Percentiles rank a stretch among this genome's conserved stretches.
Conservation (phyloP, 2,113 vertebrate species). For the Bos indicus region DNA sequence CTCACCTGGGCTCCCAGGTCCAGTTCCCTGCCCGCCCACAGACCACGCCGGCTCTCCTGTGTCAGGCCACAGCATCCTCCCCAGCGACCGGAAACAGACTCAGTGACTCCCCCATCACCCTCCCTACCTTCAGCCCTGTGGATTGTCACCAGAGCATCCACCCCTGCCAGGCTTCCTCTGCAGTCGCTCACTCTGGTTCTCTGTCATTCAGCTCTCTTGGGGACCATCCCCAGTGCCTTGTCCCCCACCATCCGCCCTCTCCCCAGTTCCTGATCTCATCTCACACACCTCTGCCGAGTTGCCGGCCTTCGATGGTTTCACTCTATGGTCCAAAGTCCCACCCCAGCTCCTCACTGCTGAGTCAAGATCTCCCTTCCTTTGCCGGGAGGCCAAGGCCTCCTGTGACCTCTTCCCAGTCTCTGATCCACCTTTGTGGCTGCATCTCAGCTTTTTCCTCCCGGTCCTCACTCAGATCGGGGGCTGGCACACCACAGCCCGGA, state of each 20-base stretch:
- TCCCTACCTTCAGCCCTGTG: background rate
- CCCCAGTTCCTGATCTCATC: background rate
- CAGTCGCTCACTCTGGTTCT: background rate
- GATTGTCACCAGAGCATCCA: background rate
- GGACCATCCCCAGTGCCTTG: background rate
- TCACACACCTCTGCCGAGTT: accelerated
- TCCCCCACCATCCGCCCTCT: too few species aligned
- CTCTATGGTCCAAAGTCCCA: too few species aligned
- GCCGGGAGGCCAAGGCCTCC: background rate
- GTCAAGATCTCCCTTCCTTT: background rate
- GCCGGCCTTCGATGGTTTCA: accelerated
- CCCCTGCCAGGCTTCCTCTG: background rate
- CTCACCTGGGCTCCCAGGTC: background rate
- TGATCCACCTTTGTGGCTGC: background rate
- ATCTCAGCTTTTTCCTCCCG: background rate
- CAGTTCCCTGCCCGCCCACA: accelerated
- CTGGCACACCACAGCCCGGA: accelerated
- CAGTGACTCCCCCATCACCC: background rate
- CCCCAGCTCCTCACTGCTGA: too few species aligned
- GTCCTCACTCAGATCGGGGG: accelerated
- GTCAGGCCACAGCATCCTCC: background rate
- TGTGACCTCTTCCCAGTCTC: background rate
- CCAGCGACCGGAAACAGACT: background rate
- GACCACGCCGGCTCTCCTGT: accelerated
- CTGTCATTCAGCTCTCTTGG: accelerated